Conservation (phyloP, 2,888 invertebrate genomes). For the Yponomeuta evonymella region DNA sequence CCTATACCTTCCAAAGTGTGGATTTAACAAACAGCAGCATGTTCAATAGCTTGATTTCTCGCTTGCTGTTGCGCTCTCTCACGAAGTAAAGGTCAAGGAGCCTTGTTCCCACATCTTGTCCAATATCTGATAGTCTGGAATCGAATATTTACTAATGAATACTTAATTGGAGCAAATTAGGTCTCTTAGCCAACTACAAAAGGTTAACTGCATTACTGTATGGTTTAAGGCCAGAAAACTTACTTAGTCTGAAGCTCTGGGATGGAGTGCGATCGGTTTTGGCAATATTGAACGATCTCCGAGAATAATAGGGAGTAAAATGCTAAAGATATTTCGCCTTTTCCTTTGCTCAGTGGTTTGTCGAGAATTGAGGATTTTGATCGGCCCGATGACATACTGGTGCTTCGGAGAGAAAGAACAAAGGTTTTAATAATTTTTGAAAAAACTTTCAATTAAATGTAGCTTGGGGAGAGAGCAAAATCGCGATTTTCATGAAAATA, state of each 20-base stretch:
- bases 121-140: slow-evolving; percentile 92
- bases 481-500: too few relatives aligned
- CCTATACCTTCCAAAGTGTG: slow-evolving; percentile 93
- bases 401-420: neutral
- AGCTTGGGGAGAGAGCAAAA: too few relatives aligned
- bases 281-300: slow-evolving; percentile 98
- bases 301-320: slow-evolving; percentile 97
- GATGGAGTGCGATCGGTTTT: slow-evolving; percentile 95
- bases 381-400: slow-evolving; percentile 67
- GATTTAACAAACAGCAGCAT: slow-evolving; percentile 97
- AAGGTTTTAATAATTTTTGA: neutral
- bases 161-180: neutral
- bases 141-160: slow-evolving; percentile 2
- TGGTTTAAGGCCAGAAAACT: slow-evolving; percentile 32
- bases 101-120: slow-evolving; percentile 95
- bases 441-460: too few relatives aligned
- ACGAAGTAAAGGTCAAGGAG: slow-evolving; percentile 95
- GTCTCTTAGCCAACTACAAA: neutral
- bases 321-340: slow-evolving; percentile 93
- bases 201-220: neutral
- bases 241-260: slow-evolving; percentile 96
- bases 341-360: slow-evolving; percentile 93
- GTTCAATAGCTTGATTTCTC: slow-evolving; percentile 96
- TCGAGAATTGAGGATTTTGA: slow-evolving; percentile 89
- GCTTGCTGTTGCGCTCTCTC: slow-evolving; percentile 93